Evolutionary conservation across 2,888 invertebrate genomes (phyloP), one percentile per base, ranked within the genome.

Genomic region (Carpatolechia fugitivella): DNA sequence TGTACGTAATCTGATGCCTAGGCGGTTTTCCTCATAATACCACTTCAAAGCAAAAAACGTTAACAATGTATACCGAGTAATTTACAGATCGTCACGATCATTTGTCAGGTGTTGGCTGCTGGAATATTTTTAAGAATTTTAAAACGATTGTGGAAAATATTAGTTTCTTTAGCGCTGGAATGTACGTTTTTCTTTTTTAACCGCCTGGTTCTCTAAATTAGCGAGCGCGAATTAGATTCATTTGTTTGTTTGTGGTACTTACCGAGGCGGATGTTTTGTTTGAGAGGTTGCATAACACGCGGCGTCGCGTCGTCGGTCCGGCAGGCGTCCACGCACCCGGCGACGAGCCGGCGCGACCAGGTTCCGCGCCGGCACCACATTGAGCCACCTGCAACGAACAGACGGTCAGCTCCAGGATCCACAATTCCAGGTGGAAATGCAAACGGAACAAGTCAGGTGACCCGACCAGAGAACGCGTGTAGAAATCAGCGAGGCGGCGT

Each of bases 201-300:
- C 4, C 11, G 33, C 11, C 33, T 11, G 40, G n/a, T 18, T 30
- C 51, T 16, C 11, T 31, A 52, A 30, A 52, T 40, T 41, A 29
- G 31, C 18, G 31, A 14, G 11, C 50, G 18, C 35, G 29, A 52
- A 41, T 52, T 41, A 41, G 40, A 30, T 30, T 6, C 52, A 41
- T 52, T 52, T 41, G 41, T 52, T 52, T 52, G 41, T 46, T 52
- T 65, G 60, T 66, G 49, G 57, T 72, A 83, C 84, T 84, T 78
- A 87, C 87, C 72, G 73, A 65, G 62, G 59, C 56, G 62, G 65
- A 64, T 71, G 69, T 68, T 70, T 66, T 63, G 64, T 68, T 66
- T 65, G 65, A 64, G 69, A 66, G 74, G 77, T 86, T 86, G 83
- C 83, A 83, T 85, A 85, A 84, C 80, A 72, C 61, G 69, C 65